Evolutionary conservation across 2,888 invertebrate species (phyloP), one percentile per base, ranked within the genome.

Genomic region (Cryptus armator): DNA sequence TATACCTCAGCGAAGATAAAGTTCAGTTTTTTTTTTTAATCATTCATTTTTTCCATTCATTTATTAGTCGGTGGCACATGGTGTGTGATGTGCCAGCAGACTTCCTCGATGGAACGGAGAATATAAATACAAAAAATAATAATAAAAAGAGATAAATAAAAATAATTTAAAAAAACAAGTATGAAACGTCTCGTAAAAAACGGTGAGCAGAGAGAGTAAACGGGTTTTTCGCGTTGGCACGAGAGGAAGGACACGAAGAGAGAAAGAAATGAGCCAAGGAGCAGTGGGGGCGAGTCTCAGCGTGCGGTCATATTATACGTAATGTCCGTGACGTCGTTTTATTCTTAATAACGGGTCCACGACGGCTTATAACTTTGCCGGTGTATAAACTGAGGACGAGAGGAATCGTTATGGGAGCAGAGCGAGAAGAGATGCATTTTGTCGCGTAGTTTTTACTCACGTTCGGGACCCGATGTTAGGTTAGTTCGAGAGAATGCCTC

Each of bases 271-370:
- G 81, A 72, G 62, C 78, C 59, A 66, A 68, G 67, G 68, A 74
- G 12, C 66, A 51, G 74, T 62, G 68, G 87, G 68, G 72, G 82
- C 75, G 59, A 83, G 79, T 68, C 53, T 66, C 83, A 85, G 74
- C 59, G 87, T 67, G 76, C 74, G 83, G 81, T 79, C 62, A 46
- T 86, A 84, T 84, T 83, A 85, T 87, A 72, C 66, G 68, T 77
- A 74, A 83, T 81, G 62, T 56, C 68, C 48, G 64, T 83, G 72
- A 81, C 74, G 86, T 80, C 68, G 83, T 78, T 86, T 81, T 86
- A 77, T 85, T 76, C 72, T 80, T 78, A 74, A 67, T 78, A 81
- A 84, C 81, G 81, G 77, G 70, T 82, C 70, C 71, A 66, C 43
- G 51, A 48, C 68, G 67, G 71, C 67, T 71, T 66, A 46, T 71